Evolutionary conservation across 2,888 invertebrate species (phyloP), one percentile per base, ranked within the genome.

Genomic region (Chromoteleia sp.): DNA sequence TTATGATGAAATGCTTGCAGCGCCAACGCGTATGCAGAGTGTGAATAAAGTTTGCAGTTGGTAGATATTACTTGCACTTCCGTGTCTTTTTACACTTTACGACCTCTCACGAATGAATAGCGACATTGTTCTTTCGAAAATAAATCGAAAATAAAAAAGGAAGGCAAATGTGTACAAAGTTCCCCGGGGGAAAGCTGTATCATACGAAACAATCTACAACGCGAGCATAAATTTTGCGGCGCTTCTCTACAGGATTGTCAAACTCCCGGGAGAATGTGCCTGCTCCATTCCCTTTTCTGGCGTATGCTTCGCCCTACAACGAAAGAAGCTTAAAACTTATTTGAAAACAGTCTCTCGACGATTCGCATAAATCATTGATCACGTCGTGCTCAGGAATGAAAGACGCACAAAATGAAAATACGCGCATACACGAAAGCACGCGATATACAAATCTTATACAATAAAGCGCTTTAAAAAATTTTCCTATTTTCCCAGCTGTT

Each of bases 351-450:
- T 77, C 79, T 83, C 76, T 33, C 79, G 79, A 59, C 81, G 70
- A 76, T 79, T 76, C 81, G 68, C 74, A 83, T 83, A 82, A 83
- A 83, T 83, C 83, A 83, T 82, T 83, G 82, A 82, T 82, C 82
- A 70, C 41, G 70, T 58, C 56, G 54, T 56, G 61, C 50, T 36
- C 67, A 25, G 56, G 58, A 58, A 50, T 30, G 52, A 58, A 63
- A 67, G 54, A 81, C 36, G 71, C 73, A 45, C 76, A 65, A 81
- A 81, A 81, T 68, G 68, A 82, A 77, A 77, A 70, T 63, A 74
- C 73, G 59, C 58, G 45, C 41, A 54, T 43, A 76, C 29, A 33
- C 52, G 33, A 54, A 52, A 63, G 30, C 41, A 70, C 33, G 33
- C 56, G 15, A 68, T 15, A 45, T 5, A 52, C 36, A 52, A 50